Evolutionary conservation across 2,888 invertebrate species (phyloP).

Genomic region (Trachelus iudaicus): DNA sequence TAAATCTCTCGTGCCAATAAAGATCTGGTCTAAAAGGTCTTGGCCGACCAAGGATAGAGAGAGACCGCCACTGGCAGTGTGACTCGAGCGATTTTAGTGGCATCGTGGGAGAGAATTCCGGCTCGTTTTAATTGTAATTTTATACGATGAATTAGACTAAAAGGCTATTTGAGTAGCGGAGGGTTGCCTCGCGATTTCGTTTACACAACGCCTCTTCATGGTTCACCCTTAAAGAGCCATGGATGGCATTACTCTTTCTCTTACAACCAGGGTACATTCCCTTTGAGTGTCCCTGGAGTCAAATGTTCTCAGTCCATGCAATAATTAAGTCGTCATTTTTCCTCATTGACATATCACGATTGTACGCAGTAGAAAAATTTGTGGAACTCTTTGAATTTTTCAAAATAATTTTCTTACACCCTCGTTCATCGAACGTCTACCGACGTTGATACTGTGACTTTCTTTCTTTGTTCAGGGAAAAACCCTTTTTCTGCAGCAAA

Average conservation of each 20-base stretch:
- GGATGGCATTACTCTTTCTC: background rate
- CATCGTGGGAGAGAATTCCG: conserved; percentile 17
- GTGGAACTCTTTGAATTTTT: no score
- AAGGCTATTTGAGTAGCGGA: conserved; percentile 40
- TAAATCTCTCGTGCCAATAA: conserved; percentile 43
- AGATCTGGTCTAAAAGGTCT: conserved; percentile 26
- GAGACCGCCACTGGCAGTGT: background rate
- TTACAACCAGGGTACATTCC: background rate
- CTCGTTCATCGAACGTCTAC: no score
- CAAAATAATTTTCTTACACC: no score
- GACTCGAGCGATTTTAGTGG: conserved; percentile 32
- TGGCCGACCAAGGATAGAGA: background rate
- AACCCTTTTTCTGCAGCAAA: no score
- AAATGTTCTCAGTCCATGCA: no score
- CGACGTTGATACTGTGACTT: background rate
- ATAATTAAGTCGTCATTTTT: no score
- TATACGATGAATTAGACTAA: conserved; percentile 54
- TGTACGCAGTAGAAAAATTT: no score
- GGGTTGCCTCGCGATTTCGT: background rate
- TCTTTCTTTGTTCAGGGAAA: background rate
- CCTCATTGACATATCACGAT: no score
- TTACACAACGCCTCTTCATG: background rate
- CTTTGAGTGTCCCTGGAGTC: background rate
- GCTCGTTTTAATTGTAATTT: conserved; percentile 48
- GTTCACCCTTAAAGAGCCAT: background rate